Evolutionary conservation across 1,140 invertebrate species (phyloP).

Genomic region (Mizuhopecten yessoensis): DNA sequence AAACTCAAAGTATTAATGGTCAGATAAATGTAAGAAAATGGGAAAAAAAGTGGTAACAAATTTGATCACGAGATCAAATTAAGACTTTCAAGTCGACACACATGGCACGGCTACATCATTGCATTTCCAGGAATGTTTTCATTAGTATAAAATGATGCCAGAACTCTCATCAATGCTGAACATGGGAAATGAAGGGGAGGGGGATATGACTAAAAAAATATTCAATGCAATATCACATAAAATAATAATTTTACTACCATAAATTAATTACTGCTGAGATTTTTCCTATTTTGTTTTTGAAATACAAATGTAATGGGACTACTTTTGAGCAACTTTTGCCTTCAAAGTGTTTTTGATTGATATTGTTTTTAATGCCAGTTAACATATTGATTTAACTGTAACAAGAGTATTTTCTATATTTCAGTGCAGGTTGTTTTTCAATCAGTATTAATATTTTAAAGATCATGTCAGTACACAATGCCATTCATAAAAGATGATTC

Average conservation of each 20-base stretch:
- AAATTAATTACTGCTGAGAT: not conserved
- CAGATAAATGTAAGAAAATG: not conserved
- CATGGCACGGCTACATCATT: constrained; percentile 29
- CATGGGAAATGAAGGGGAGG: not conserved
- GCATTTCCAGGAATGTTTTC: constrained; percentile 38
- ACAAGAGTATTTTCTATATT: constrained; percentile 29
- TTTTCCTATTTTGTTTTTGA: constrained; percentile 3
- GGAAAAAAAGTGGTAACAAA: not conserved
- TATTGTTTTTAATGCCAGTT: not conserved
- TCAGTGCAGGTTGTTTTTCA: not conserved
- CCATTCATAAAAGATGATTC: not conserved
- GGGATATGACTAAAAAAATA: not conserved
- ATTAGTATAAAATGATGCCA: constrained; percentile 35
- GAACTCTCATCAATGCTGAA: not conserved
- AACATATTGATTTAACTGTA: not conserved
- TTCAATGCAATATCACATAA: not conserved
- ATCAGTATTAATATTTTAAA: not conserved
- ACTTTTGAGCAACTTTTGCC: not conserved
- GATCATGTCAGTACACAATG: constrained; percentile 10
- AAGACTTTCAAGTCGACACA: not conserved
- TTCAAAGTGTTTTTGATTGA: constrained; percentile 11
- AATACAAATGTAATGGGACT: constrained; percentile 17
- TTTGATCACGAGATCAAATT: constrained; percentile 31
- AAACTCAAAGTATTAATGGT: constrained; percentile 22
- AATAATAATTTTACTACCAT: not conserved